Evolutionary conservation across 1,140 invertebrate genomes (phyloP).

Genomic region (Diorhabda sublineata): DNA sequence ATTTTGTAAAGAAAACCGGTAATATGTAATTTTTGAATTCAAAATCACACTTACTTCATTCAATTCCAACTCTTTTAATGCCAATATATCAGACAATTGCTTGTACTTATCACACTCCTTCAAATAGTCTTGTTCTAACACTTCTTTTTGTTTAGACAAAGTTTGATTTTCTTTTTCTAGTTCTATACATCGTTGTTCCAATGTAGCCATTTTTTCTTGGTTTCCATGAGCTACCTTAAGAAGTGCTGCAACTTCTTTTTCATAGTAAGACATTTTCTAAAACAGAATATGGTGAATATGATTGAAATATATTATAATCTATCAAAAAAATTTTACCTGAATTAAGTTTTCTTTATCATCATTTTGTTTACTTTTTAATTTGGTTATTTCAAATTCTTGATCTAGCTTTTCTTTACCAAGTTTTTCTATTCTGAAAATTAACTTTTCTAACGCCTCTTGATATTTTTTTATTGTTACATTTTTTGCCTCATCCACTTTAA

Average conservation of each 20-base stretch:
- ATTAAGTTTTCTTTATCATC: conserved; percentile 36
- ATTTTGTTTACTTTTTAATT: conserved; percentile 35
- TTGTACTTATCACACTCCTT: conserved; percentile 51
- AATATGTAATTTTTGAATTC: no score
- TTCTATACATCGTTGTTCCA: conserved; percentile 37
- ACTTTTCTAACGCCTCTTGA: conserved; percentile 52
- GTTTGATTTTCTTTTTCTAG: conserved; percentile 43
- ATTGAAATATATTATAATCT: not conserved
- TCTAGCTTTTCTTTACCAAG: conserved; percentile 32
- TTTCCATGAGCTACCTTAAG: conserved; percentile 61
- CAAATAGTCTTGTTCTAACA: conserved; percentile 50
- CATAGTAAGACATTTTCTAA: conserved; percentile 50
- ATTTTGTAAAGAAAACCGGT: no score
- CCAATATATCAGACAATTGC: conserved; percentile 51
- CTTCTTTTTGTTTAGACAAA: conserved; percentile 49
- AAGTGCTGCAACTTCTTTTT: conserved; percentile 63
- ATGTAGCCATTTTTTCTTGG: conserved; percentile 57
- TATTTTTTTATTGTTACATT: conserved; percentile 64
- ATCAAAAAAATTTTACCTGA: conserved; percentile 27
- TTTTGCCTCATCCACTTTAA: conserved; percentile 70
- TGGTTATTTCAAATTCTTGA: conserved; percentile 32
- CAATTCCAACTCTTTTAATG: conserved; percentile 51
- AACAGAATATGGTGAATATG: not conserved
- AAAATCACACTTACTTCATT: conserved; percentile 48
- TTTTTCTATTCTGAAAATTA: conserved; percentile 42